Percentiles rank a stretch among this genome's conserved stretches.
Evolutionary conservation across 92 coral and sea anemone species (phyloP).

Genomic region (Zoanthus solanderi): DNA sequence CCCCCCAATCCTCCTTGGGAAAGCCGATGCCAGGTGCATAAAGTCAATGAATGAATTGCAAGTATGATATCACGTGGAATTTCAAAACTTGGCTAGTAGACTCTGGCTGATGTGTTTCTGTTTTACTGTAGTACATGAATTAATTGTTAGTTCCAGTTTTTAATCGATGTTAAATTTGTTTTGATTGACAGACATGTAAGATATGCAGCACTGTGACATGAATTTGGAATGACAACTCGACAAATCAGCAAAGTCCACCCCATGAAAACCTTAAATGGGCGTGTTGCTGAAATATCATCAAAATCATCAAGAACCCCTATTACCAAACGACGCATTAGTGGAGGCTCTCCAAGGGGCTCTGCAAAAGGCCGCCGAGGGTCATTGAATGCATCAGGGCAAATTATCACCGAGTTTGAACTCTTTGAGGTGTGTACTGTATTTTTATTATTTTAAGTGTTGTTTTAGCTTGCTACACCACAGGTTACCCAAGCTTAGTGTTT

Average conservation of each 20-base stretch:
- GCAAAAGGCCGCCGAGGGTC: constrained; percentile 30
- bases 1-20: too few relatives aligned
- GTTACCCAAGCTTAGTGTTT: neutral
- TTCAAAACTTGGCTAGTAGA: too few relatives aligned
- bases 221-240: constrained; percentile 13
- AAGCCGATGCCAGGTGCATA: too few relatives aligned
- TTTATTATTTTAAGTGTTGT: neutral
- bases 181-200: too few relatives aligned
- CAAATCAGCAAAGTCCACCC: constrained; percentile 36
- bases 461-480: neutral
- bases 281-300: constrained; percentile 30
- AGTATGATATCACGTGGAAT: too few relatives aligned
- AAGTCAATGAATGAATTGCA: too few relatives aligned
- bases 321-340: neutral
- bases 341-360: neutral
- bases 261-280: constrained; percentile 33
- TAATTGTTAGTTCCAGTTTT: too few relatives aligned
- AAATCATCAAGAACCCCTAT: neutral
- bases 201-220: neutral
- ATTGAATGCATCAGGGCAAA: neutral
- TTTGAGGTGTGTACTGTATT: constrained; percentile 33
- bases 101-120: too few relatives aligned
- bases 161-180: too few relatives aligned
- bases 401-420: constrained; percentile 4
- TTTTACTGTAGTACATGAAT: too few relatives aligned